A percentile compares a stretch with the other conserved stretches of the same genome.
Conservation (phyloP, 2,888 invertebrate species). For the Lithophane leautieri region DNA sequence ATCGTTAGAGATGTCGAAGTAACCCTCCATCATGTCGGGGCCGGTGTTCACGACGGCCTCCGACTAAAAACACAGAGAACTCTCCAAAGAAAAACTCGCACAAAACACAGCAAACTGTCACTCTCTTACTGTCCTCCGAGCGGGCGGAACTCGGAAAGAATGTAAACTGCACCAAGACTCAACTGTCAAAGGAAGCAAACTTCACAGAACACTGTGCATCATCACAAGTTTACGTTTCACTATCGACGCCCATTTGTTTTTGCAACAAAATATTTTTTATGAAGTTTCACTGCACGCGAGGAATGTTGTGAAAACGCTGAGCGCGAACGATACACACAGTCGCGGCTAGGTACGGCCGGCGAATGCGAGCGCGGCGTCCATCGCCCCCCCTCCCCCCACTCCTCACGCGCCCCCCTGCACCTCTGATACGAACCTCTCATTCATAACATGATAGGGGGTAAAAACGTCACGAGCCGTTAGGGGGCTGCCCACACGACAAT, state of each 20-base stretch:
- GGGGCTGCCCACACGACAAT: conserved; percentile 78
- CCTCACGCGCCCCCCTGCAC: conserved; percentile 53
- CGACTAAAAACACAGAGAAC: conserved; percentile 78
- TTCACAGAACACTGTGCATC: conserved; percentile 82
- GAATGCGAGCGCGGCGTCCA: conserved; percentile 78
- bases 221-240: conserved; percentile 87
- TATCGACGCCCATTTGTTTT: conserved; percentile 87
- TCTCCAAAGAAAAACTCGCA: conserved; percentile 79
- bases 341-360: conserved; percentile 83
- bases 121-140: conserved; percentile 78
- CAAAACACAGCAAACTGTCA: conserved; percentile 85
- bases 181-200: conserved; percentile 67
- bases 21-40: conserved; percentile 93
- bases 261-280: conserved; percentile 79
- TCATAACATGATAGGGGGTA: conserved; percentile 86
- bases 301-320: conserved; percentile 71
- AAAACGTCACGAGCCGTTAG: conserved; percentile 73
- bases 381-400: conserved; percentile 70
- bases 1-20: conserved; percentile 94
- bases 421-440: conserved; percentile 78
- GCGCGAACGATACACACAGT: conserved; percentile 66
- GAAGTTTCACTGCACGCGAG: conserved; percentile 87
- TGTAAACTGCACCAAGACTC: conserved; percentile 76
- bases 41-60: conserved; percentile 81
- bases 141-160: conserved; percentile 77